Conservation (phyloP, 2,113 vertebrate species). For the Pachypanchax playfairii region DNA sequence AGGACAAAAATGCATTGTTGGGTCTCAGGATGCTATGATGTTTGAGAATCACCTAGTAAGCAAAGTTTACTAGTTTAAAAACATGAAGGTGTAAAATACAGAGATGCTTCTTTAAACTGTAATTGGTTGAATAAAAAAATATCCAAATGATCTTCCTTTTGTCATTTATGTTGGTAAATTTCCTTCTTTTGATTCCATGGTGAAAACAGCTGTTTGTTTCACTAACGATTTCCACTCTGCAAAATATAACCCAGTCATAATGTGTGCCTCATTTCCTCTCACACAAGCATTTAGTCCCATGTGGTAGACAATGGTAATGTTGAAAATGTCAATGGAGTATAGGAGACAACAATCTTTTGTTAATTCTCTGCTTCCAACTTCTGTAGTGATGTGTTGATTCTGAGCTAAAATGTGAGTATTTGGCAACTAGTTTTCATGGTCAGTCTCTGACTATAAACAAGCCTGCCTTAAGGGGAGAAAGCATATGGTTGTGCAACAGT, state of each 20-base stretch:
- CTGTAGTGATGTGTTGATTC: constrained; percentile 24
- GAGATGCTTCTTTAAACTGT: too few relatives aligned
- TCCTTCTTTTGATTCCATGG: constrained; percentile 55
- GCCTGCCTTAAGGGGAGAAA: background rate
- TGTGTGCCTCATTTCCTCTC: constrained; percentile 36
- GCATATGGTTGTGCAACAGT: constrained; percentile 17
- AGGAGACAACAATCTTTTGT: background rate
- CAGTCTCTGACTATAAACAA: constrained; percentile 18
- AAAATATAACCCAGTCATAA: constrained; percentile 42
- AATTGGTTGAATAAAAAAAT: too few relatives aligned
- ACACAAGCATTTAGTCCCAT: constrained; percentile 35
- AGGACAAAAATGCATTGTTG: too few relatives aligned
- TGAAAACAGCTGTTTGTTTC: constrained; percentile 59
- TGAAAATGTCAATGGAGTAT: constrained; percentile 19
- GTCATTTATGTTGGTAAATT: constrained; percentile 43
- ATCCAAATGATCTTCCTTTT: too few relatives aligned
- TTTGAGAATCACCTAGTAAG: too few relatives aligned
- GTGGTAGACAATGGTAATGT: constrained; percentile 17
- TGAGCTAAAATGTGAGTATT: constrained; percentile 23
- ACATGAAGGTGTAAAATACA: too few relatives aligned
- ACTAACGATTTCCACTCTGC: constrained; percentile 30
- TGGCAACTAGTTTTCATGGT: constrained; percentile 10
- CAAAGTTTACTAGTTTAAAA: too few relatives aligned
- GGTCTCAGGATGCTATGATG: too few relatives aligned
- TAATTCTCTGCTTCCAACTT: constrained; percentile 6